Conservation (phyloP, 64 coral and sea anemone species). For the Acropora yongei region DNA sequence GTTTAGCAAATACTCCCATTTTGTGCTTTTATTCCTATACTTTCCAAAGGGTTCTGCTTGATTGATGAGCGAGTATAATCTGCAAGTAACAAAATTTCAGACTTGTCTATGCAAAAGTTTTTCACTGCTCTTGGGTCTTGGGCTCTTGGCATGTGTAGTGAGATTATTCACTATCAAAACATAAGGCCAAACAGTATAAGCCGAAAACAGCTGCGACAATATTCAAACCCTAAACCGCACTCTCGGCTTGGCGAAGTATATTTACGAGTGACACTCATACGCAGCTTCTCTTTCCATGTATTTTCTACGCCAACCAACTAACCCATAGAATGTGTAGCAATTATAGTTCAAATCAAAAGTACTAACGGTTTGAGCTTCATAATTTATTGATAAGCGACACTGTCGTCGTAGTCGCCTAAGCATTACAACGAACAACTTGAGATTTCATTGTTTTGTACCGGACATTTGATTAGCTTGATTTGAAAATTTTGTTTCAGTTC, state of each 20-base stretch:
- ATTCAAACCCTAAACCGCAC: background rate
- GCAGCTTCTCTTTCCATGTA: background rate
- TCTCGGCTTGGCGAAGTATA: background rate
- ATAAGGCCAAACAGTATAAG: too few relatives aligned
- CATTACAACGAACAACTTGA: background rate
- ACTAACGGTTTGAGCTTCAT: background rate
- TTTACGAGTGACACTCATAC: background rate
- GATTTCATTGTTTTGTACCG: conserved; percentile 2
- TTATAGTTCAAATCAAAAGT: background rate
- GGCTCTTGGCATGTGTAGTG: too few relatives aligned
- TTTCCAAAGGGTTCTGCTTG: too few relatives aligned
- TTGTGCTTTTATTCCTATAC: too few relatives aligned
- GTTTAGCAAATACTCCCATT: too few relatives aligned
- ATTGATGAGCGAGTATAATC: too few relatives aligned
- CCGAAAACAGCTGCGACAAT: background rate
- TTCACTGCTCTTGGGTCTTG: too few relatives aligned
- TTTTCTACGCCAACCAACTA: background rate
- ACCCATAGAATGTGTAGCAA: background rate
- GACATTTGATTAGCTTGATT: background rate
- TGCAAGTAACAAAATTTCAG: too few relatives aligned
- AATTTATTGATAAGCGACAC: background rate
- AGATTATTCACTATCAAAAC: too few relatives aligned
- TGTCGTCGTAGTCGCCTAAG: background rate
- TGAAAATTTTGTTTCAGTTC: conserved; percentile 1
- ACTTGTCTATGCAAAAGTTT: too few relatives aligned